Percentiles rank a stretch among this genome's conserved stretches.
These are phyloP conservation scores for Congeria kusceri DNA, from an alignment of 2,888 invertebrate species.

Conservation along the genomic window DNA sequence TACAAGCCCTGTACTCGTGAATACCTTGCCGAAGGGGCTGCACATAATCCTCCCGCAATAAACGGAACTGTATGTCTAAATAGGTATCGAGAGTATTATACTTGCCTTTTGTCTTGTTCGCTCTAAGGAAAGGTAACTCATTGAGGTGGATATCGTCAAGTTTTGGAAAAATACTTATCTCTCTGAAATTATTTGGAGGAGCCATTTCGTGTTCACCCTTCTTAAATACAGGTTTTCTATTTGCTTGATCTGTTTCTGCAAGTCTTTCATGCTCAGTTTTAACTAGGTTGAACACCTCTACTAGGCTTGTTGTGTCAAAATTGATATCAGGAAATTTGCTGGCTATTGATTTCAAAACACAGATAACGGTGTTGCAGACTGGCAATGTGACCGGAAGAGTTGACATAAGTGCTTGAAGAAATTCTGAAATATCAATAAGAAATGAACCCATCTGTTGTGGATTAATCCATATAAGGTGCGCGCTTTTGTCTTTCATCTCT, in stretches of 20 bases:
- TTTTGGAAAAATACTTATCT: slow-evolving; percentile 74
- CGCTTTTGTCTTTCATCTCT: background rate
- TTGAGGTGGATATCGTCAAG: slow-evolving; percentile 80
- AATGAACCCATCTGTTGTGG: background rate
- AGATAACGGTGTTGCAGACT: too few relatives aligned
- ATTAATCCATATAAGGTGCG: background rate
- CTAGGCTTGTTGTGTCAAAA: background rate
- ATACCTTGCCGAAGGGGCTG: slow-evolving; percentile 90
- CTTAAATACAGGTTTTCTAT: too few relatives aligned
- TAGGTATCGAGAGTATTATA: slow-evolving; percentile 90
- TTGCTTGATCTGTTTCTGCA: too few relatives aligned
- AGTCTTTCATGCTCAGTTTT: background rate
- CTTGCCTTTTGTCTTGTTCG: slow-evolving; percentile 88
- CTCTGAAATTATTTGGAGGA: slow-evolving; percentile 58
- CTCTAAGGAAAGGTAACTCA: slow-evolving; percentile 86
- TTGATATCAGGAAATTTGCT: too few relatives aligned
- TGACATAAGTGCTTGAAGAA: too few relatives aligned
- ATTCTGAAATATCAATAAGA: too few relatives aligned
- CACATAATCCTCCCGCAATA: slow-evolving; percentile 93
- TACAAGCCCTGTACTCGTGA: slow-evolving; percentile 85
- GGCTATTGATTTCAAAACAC: too few relatives aligned
- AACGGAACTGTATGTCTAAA: slow-evolving; percentile 91
- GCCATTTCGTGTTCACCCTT: background rate
- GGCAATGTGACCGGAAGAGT: too few relatives aligned
- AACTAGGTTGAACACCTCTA: background rate